Conservation (phyloP, 2,888 invertebrate species). For the Sinhomidia bicolor region DNA sequence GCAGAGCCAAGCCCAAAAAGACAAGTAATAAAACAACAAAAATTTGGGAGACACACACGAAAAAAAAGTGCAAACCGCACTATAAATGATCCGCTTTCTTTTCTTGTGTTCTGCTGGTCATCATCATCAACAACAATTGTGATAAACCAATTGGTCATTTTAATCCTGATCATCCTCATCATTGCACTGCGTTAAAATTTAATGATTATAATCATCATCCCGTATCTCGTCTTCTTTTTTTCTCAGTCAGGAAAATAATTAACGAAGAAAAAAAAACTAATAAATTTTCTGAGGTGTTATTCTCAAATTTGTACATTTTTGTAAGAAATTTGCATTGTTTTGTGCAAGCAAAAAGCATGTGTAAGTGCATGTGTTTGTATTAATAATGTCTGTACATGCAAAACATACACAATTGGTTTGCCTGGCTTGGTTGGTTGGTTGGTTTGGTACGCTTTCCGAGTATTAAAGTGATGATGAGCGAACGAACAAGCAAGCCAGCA, state of each 20-base stretch:
- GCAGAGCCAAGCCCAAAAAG: slow-evolving; percentile 67
- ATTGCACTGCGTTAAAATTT: background rate
- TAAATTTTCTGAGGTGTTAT: slow-evolving; percentile 56
- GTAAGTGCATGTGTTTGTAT: background rate
- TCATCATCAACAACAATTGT: no score
- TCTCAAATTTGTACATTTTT: slow-evolving; percentile 70
- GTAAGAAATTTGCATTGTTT: slow-evolving; percentile 57
- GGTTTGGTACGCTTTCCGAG: background rate
- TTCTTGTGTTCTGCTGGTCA: background rate
- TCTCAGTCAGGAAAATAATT: slow-evolving; percentile 24
- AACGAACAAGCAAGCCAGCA: no score
- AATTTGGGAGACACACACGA: slow-evolving; percentile 39
- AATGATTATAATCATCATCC: background rate
- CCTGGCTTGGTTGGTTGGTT: no score
- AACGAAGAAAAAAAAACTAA: background rate
- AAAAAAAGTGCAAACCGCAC: slow-evolving; percentile 24
- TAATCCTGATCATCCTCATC: background rate
- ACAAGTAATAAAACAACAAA: slow-evolving; percentile 62
- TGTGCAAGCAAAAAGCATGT: slow-evolving; percentile 12
- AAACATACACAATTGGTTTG: no score
- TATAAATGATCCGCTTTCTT: background rate
- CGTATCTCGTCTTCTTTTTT: background rate
- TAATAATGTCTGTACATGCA: background rate
- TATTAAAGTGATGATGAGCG: no score
- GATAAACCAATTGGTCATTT: slow-evolving; percentile 27